Evolutionary conservation across 1,140 invertebrate species (phyloP).

Genomic region (Leptinotarsa undecemlineata): DNA sequence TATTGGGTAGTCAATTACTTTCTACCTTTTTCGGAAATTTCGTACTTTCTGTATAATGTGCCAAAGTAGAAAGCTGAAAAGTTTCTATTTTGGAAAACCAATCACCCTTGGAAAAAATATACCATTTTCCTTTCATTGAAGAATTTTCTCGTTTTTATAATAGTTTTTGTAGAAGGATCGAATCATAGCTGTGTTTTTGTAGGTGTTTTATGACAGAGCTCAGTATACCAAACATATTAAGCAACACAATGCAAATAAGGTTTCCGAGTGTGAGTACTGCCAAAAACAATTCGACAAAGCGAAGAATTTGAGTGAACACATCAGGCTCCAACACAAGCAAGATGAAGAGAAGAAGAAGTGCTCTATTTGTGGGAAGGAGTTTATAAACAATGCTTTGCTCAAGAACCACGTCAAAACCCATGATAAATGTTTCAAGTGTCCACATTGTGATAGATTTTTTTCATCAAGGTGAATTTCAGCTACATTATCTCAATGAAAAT

Average conservation of each 20-base stretch:
- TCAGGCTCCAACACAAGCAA: slow-evolving; percentile 45
- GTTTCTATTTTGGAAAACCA: too few species aligned
- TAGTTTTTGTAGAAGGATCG: neutral
- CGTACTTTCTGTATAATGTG: too few species aligned
- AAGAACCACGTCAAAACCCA: slow-evolving; percentile 45
- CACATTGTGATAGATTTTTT: slow-evolving; percentile 42
- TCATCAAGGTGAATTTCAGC: slow-evolving; percentile 36
- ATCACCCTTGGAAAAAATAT: neutral
- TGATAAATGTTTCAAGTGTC: slow-evolving; percentile 46
- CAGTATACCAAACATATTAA: slow-evolving; percentile 37
- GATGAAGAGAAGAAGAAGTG: slow-evolving; percentile 44
- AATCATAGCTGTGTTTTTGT: neutral
- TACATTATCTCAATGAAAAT: neutral
- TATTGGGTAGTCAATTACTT: too few species aligned
- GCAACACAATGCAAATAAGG: slow-evolving; percentile 37
- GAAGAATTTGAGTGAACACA: slow-evolving; percentile 47
- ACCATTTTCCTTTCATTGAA: neutral
- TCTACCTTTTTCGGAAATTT: too few species aligned
- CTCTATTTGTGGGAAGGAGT: slow-evolving; percentile 43
- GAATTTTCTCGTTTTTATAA: neutral
- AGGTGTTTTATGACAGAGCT: slow-evolving; percentile 36
- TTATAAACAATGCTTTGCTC: slow-evolving; percentile 43
- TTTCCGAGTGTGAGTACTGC: slow-evolving; percentile 38
- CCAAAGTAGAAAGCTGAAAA: too few species aligned
- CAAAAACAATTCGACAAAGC: slow-evolving; percentile 43